Evolutionary conservation across 2,797 vertebrate genomes (phyloP).

Genomic region (Lacerta bilineata): DNA sequence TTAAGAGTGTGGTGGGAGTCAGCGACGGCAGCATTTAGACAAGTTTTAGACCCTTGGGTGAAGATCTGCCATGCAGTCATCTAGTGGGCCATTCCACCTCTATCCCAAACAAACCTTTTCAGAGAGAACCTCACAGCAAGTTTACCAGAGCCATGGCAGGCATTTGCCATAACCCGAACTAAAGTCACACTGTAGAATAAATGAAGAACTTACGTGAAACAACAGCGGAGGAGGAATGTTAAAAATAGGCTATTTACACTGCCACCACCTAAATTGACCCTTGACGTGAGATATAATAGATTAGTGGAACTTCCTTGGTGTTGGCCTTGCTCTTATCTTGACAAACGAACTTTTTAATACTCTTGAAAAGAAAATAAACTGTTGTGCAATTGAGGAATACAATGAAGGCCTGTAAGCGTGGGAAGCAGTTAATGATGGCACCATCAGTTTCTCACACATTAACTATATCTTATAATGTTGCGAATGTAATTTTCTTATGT

Average conservation of each 20-base stretch:
- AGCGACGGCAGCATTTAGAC: background rate
- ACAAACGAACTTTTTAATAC: slow-evolving; percentile 30
- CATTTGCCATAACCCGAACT: background rate
- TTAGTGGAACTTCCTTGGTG: slow-evolving; percentile 29
- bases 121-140: background rate
- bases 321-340: slow-evolving; percentile 39
- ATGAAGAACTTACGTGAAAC: background rate
- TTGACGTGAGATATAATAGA: background rate
- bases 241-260: background rate
- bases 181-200: background rate
- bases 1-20: background rate
- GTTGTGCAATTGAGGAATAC: slow-evolving; percentile 16
- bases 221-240: background rate
- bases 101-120: background rate
- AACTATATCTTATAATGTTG: background rate
- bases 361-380: slow-evolving; percentile 15
- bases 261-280: background rate
- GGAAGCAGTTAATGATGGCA: background rate
- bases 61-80: background rate
- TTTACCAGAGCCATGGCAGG: background rate
- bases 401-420: slow-evolving; percentile 27
- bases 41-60: background rate
- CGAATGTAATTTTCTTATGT: too few species aligned
- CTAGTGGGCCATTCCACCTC: background rate
- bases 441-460: background rate